Conservation (phyloP, 1,140 invertebrate species). For the Drosophila virilis region DNA sequence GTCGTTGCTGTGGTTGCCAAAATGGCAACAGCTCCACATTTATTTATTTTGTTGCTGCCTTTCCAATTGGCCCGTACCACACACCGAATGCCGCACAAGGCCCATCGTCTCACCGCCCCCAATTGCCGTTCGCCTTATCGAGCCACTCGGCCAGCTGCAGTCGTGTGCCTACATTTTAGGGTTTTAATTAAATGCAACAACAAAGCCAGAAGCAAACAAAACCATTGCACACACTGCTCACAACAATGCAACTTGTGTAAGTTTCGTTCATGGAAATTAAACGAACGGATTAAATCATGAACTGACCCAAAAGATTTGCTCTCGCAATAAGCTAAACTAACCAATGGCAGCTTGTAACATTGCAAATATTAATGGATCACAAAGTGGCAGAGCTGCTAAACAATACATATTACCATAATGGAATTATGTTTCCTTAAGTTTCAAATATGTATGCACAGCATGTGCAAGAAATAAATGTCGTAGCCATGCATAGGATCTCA, state of each 20-base stretch:
- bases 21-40: conserved; percentile 59
- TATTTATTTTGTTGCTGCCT: conserved; percentile 64
- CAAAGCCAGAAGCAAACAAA: conserved; percentile 55
- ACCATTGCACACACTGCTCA: conserved; percentile 39
- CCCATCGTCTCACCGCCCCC: background rate
- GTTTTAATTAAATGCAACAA: conserved; percentile 80
- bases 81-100: background rate
- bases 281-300: conserved; percentile 73
- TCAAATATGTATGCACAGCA: too few species aligned
- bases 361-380: conserved; percentile 18
- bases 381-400: background rate
- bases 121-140: conserved; percentile 9
- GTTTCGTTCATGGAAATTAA: conserved; percentile 66
- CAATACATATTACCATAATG: too few species aligned
- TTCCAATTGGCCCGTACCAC: conserved; percentile 25
- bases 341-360: conserved; percentile 26
- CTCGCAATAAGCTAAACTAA: conserved; percentile 25
- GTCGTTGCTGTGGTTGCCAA: conserved; percentile 55
- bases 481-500: too few species aligned
- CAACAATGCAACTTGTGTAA: conserved; percentile 4
- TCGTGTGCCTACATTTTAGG: conserved; percentile 59
- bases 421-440: too few species aligned
- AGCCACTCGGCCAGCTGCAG: conserved; percentile 46
- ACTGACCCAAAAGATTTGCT: conserved; percentile 48
- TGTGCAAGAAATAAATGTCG: too few species aligned